Base-by-base conservation (phyloP, 35 echinoderm and acorn worm species). In the Ptychodera flava region DNA sequence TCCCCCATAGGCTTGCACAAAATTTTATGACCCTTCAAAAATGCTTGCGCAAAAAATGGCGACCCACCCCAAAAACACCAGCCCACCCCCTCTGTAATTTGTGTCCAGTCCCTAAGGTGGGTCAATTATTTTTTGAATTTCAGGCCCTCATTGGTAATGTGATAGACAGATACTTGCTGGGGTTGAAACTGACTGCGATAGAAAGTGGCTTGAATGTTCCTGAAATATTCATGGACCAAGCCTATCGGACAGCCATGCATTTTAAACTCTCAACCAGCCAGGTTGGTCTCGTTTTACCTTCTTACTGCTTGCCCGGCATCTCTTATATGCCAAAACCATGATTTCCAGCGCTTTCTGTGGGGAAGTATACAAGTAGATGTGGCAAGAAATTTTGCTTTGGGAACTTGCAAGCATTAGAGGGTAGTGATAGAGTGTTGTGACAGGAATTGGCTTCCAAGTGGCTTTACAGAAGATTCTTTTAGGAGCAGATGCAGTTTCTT, bases 221-320 rank as follows among this genome's bases (percentile, higher is more conserved):
- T 32, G 95, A 97, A 29, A 32, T 97, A 16, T 93, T 97, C 75
- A 97, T 93, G 95, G 95, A 97, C 38, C 90, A 89, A 29, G 83
- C 92, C 28, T 97, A 83, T 35, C 64, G 80, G 16, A 86, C 87
- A 0, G 83, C 82, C 37, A 85, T 76, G 1, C 95, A 93, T 52
- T 97, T 93, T 82, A 89, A 86, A 36, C 36, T 97, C 33, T 97
- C 95, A 38, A 87, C 95, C 16, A 97, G 95, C 81, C 95, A 97
- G 95, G 95, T 93, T 12, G 45, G 6, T 64, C 22, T 12, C 6
- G 45, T 22, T 64, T 12, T 64, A 12, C 6, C 6, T 22, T 64
- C 22, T 64, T 64, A 22, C 45, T 64, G 45, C 22, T 64, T 12
- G 6, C 22, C 22, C 22, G 45, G 22, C 22, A 64, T 64, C 45